A percentile compares a stretch with the other conserved stretches of the same genome.
phyloP scores from a whole-genome alignment of 2,797 vertebrate species.

The Oreonectes daqikongensis region DNA sequence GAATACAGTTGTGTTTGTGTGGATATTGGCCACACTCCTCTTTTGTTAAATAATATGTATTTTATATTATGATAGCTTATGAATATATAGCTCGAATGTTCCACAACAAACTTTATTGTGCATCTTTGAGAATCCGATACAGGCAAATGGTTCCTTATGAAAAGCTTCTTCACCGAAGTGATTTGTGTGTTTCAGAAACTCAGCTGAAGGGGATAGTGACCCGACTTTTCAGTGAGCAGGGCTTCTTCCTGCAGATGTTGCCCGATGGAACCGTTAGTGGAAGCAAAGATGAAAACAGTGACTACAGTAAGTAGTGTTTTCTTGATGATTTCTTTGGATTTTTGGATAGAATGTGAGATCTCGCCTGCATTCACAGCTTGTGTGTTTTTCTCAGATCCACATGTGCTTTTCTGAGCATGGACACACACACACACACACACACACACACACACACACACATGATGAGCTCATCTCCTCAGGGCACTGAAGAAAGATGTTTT shows the following conservation, averaged over 20 bases:
- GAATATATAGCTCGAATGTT: too few species aligned
- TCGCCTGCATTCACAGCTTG: conserved; percentile 13
- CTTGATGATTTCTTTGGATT: neutral
- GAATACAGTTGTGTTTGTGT: neutral
- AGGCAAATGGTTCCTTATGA: neutral
- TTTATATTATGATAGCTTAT: too few species aligned
- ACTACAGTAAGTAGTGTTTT: conserved; percentile 87
- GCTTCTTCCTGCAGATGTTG: conserved; percentile 96
- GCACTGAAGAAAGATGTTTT: conserved; percentile 10
- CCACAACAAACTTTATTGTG: neutral
- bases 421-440: neutral
- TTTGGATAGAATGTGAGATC: neutral
- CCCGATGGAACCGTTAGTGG: conserved; percentile 91
- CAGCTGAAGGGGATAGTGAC: conserved; percentile 99
- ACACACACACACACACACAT: neutral
- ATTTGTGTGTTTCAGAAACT: conserved; percentile 81
- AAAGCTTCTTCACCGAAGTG: neutral
- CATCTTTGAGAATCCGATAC: neutral
- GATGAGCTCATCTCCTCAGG: conserved; percentile 13
- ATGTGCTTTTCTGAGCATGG: neutral
- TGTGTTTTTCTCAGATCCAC: conserved; percentile 10
- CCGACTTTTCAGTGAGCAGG: conserved; percentile 97
- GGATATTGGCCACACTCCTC: too few species aligned
- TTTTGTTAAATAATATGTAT: too few species aligned
- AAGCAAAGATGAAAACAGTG: conserved; percentile 97